Base-by-base conservation (phyloP, 1,140 invertebrate genomes). In the Macrobrachium nipponense region DNA sequence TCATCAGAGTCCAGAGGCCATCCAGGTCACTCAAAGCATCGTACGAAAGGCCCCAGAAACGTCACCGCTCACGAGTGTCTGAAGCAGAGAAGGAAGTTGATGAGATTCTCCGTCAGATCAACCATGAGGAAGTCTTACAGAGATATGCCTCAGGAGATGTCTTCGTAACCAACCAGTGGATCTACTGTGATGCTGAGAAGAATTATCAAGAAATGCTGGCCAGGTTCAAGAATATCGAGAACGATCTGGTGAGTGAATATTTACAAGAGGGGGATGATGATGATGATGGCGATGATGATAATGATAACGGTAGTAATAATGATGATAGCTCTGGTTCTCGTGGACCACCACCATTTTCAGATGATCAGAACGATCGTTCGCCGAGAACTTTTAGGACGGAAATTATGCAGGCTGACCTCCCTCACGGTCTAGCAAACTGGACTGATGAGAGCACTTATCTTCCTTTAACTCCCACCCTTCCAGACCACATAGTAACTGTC, bases 371-470 rank as follows among this genome's bases (percentile, higher is more conserved):
- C 86, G 76, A 89, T 89, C 62, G 89, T 88, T 17, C 81, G 51
- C 62, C 78, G 20, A 72, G 81, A 85, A 83, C 87, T 20, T 70
- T 83, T 83, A 90, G 70, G 70, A 95, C 94, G 2, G 94, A 95
- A 90, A 61, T 86, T 59, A 92, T 95, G 89, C 93, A 94, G 79
- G 94, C 95, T 87, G 94, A 95, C 91, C 92, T 96, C 73, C 95
- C 95, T 8, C 94, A 95, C 84, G 95, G 95, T 76, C 93, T 96
- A 88, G 94, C 95, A 91, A 95, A 95, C 89, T 96, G 96, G 95
- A 94, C 93, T 90, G 96, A 96, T 90, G 93, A 95, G 90, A 96
- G 95, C 91, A 96, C 95, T 75, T 96, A 96, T 90, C 91, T 96
- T 89, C 93, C 93, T 89, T 77, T 87, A 23, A 85, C 87, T 68